These are phyloP conservation scores for Fragum whitleyi DNA, from an alignment of 2,888 invertebrate species.

Conservation along the genomic window DNA sequence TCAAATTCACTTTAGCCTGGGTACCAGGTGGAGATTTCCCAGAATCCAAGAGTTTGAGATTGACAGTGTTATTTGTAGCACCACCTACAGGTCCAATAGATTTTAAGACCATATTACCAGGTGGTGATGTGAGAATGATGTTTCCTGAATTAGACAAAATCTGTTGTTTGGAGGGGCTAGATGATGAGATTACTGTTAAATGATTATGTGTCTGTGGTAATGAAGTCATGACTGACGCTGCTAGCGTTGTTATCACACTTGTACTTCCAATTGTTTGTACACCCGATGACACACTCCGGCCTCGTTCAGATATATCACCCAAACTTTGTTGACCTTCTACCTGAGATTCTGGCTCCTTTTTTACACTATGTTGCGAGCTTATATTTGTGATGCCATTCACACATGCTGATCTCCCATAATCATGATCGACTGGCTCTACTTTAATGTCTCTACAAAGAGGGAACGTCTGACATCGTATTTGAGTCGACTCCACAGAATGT, in stretches of 20 bases:
- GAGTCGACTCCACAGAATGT: neutral
- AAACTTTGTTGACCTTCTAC: neutral
- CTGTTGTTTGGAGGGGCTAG: conserved; percentile 11
- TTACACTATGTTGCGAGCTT: neutral
- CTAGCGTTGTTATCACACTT: conserved; percentile 47
- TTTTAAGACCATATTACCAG: conserved; percentile 12
- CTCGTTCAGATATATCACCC: neutral
- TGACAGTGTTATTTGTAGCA: neutral
- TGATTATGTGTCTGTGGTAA: conserved; percentile 12
- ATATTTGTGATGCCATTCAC: neutral
- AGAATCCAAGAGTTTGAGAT: conserved; percentile 12
- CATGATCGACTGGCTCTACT: conserved; percentile 60
- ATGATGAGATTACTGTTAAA: neutral
- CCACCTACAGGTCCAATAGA: conserved; percentile 7
- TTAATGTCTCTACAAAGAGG: conserved; percentile 41
- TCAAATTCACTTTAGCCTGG: neutral
- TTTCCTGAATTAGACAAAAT: neutral
- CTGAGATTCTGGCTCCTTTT: conserved; percentile 20
- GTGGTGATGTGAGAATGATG: conserved; percentile 1
- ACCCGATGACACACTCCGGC: neutral
- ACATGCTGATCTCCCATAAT: conserved; percentile 35
- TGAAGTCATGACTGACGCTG: conserved; percentile 19
- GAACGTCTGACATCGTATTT: neutral
- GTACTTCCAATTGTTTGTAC: conserved; percentile 40
- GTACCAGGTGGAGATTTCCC: neutral